These are phyloP conservation scores for Zaprionus ornatus DNA, from an alignment of 1,140 invertebrate species.

Conservation along the genomic window DNA sequence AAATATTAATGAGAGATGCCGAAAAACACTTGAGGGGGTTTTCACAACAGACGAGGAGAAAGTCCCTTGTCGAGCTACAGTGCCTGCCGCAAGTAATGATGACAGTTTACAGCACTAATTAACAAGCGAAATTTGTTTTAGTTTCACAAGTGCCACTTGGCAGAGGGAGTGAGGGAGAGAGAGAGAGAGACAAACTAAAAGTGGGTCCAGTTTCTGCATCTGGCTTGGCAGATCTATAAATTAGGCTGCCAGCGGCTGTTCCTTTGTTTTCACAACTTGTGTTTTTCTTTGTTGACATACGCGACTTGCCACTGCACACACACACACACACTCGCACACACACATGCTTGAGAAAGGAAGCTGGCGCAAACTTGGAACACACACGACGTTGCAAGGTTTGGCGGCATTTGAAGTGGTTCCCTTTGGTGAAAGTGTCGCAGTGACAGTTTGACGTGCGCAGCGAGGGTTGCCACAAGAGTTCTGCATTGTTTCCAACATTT, in stretches of 20 bases:
- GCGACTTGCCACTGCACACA: constrained; percentile 64
- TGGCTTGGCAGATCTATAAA: constrained; percentile 28
- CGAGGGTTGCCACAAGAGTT: constrained; percentile 17
- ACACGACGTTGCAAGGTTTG: constrained; percentile 52
- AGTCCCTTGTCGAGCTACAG: constrained; percentile 34
- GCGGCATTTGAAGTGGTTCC: constrained; percentile 37
- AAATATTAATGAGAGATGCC: constrained; percentile 59
- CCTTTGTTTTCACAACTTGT: constrained; percentile 78
- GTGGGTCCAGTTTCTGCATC: not conserved
- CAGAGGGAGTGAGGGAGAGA: constrained; percentile 13
- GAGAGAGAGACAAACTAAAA: not conserved
- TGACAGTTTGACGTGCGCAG: constrained; percentile 66
- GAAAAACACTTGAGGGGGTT: constrained; percentile 64
- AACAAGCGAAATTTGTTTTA: constrained; percentile 56
- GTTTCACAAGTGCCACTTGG: constrained; percentile 59
- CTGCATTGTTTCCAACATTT: too few species aligned
- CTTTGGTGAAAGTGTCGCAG: constrained; percentile 72
- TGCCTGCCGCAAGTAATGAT: constrained; percentile 13
- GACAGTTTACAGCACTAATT: constrained; percentile 78
- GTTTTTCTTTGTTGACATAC: constrained; percentile 68
- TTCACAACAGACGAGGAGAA: constrained; percentile 57
- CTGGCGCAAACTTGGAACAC: constrained; percentile 60
- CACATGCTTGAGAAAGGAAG: constrained; percentile 34
- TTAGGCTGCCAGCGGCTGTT: constrained; percentile 60
- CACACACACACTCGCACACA: constrained; percentile 35